Evolutionary conservation across 2,797 vertebrate genomes (phyloP).

Genomic region (Strix occidentalis): DNA sequence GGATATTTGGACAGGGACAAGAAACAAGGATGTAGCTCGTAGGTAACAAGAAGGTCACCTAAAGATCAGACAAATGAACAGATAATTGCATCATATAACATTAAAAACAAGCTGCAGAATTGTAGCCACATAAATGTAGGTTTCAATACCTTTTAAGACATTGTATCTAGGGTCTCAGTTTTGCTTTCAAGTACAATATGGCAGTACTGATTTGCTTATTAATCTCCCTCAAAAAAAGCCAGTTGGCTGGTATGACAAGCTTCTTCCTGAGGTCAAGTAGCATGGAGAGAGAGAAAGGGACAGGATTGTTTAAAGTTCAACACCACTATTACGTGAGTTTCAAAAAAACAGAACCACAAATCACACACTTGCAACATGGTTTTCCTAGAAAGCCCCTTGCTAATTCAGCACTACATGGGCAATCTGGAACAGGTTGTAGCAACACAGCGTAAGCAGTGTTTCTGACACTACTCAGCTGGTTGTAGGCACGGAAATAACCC

Average conservation of each 20-base stretch:
- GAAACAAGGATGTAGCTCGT: not conserved
- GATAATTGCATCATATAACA: not conserved
- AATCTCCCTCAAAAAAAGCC: not conserved
- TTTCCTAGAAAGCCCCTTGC: conserved; percentile 71
- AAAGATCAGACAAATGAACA: not conserved
- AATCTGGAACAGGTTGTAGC: not conserved
- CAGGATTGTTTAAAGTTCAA: conserved; percentile 13
- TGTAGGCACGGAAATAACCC: conserved; percentile 37
- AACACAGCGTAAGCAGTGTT: not conserved
- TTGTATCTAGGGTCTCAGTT: not conserved
- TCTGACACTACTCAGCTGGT: conserved; percentile 23
- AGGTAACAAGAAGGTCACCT: not conserved
- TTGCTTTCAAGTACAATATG: not conserved
- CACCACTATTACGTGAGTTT: not conserved
- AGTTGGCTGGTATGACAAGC: not conserved
- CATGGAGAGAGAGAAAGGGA: not conserved
- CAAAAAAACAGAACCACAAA: not conserved
- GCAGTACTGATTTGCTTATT: not conserved
- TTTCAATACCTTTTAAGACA: not conserved
- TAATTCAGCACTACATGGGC: conserved; percentile 25
- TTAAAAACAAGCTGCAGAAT: not conserved
- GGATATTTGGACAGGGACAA: not conserved
- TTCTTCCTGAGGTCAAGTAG: not conserved
- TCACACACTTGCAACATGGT: not conserved
- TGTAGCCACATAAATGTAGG: not conserved